phyloP scores from a whole-genome alignment of 2,113 vertebrate genomes.

The Alaudala cheleensis region DNA sequence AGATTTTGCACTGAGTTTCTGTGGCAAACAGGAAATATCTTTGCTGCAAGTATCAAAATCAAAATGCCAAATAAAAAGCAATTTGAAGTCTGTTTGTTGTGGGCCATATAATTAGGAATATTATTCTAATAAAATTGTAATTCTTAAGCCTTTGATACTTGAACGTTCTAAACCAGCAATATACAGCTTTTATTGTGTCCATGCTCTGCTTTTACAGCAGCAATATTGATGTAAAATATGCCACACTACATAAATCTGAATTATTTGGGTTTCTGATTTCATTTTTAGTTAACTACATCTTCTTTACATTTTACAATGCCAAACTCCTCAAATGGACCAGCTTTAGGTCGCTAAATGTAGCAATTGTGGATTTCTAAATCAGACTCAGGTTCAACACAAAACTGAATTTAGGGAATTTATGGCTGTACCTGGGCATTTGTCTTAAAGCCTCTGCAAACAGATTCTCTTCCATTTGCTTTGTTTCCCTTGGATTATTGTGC shows the following conservation, averaged over 20 bases:
- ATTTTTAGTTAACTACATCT: not conserved
- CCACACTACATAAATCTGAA: not conserved
- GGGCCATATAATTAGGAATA: constrained; percentile 61
- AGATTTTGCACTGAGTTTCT: not conserved
- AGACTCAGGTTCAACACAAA: not conserved
- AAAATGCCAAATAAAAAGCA: constrained; percentile 61
- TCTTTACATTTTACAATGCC: not conserved
- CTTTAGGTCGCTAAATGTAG: not conserved
- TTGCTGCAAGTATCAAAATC: constrained; percentile 23
- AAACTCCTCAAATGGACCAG: not conserved
- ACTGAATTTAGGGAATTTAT: not conserved
- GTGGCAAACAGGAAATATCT: not conserved
- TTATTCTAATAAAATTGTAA: constrained; percentile 62
- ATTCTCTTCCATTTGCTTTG: not conserved
- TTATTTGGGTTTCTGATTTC: not conserved
- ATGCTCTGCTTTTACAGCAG: not conserved
- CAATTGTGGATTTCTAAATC: not conserved
- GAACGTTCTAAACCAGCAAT: constrained; percentile 21
- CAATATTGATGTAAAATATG: not conserved
- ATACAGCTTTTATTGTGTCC: constrained; percentile 9
- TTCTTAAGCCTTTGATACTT: constrained; percentile 46
- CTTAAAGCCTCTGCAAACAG: not conserved
- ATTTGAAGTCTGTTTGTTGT: constrained; percentile 50
- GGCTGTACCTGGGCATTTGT: not conserved
- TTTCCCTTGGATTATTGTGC: not conserved